Evolutionary conservation across 2,113 vertebrate genomes (phyloP).

Genomic region (Thalassoma bifasciatum): DNA sequence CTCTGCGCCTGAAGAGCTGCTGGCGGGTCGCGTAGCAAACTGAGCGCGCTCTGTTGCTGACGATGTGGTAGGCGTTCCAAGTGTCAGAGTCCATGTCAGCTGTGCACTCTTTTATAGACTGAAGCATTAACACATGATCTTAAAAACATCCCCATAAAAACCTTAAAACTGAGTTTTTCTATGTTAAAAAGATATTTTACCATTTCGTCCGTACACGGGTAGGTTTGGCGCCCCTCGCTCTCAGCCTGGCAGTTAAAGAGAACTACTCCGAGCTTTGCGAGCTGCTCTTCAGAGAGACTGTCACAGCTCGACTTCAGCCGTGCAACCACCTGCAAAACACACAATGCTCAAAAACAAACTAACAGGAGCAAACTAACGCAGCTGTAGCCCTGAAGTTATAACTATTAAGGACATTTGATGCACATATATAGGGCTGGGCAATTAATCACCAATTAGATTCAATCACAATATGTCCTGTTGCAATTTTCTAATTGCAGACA

Average conservation of each 20-base stretch:
- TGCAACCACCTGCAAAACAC: slow-evolving; percentile 73
- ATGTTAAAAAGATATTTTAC: slow-evolving; percentile 49
- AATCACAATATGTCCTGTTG: no score
- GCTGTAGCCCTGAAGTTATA: no score
- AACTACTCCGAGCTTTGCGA: slow-evolving; percentile 82
- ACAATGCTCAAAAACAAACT: background rate
- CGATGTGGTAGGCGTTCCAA: slow-evolving; percentile 88
- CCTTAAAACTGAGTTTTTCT: background rate
- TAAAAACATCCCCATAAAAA: background rate
- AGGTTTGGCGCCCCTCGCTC: slow-evolving; percentile 74
- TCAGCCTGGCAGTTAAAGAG: slow-evolving; percentile 85
- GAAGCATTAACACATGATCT: background rate
- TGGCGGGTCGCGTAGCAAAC: slow-evolving; percentile 87
- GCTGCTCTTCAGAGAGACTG: slow-evolving; percentile 82
- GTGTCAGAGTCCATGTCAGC: slow-evolving; percentile 85
- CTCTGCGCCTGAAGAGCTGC: slow-evolving; percentile 83
- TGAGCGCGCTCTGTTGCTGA: slow-evolving; percentile 86
- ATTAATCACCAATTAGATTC: no score
- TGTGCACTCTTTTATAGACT: slow-evolving; percentile 86
- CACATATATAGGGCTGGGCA: no score
- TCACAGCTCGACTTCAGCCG: slow-evolving; percentile 76
- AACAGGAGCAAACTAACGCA: no score
- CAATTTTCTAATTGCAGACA: no score
- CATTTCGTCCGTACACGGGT: slow-evolving; percentile 79
- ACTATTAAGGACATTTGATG: no score